Base-by-base conservation (phyloP, 1,140 invertebrate genomes). In the Hycleus phaleratus region DNA sequence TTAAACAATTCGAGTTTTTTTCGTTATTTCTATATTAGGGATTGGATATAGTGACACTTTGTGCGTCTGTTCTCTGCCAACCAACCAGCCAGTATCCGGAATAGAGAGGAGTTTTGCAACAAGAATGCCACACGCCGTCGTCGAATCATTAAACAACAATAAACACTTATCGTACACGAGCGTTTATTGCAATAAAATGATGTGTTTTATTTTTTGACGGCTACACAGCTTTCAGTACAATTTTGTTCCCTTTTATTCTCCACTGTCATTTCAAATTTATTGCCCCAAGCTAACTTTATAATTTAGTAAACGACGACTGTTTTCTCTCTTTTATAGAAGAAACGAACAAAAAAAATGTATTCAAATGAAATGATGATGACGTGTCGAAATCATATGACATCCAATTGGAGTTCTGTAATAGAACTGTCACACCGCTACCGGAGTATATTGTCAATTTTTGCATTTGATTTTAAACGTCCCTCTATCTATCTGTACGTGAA, bases 91-190 rank as follows among this genome's bases (percentile, higher is more conserved):
- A 48, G 48, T 25, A 61, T 63, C 63, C 65, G 62, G 65, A 64
- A 64, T 60, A 64, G 65, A 60, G 65, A 59, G 56, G 60, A 62
- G 64, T 56, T 56, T 59, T 52, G 46, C 46, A 39, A 32, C 32
- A 32, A 32, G 32, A 61, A 51, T 55, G 62, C 62, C 58, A 58
- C 58, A 58, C 58, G 49, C 59, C 60, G 54, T 40, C 57, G 62
- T 48, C 18, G 18, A 18, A 62, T 66, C 64, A 64, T 66, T 66
- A 66, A 66, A 66, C 62, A 60, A 64, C 64, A 66, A 66, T 66
- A 66, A 66, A 64, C 64, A 66, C 62, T 66, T 66, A 66, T 66
- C 64, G 64, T 60, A 60, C 64, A 66, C 61, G 54, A 50, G 64
- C 61, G 63, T 61, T 63, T 66, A 63, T 63, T 63, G 55, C 51